Conservation (phyloP, 2,888 invertebrate genomes). For the Protodeltote pygarga region DNA sequence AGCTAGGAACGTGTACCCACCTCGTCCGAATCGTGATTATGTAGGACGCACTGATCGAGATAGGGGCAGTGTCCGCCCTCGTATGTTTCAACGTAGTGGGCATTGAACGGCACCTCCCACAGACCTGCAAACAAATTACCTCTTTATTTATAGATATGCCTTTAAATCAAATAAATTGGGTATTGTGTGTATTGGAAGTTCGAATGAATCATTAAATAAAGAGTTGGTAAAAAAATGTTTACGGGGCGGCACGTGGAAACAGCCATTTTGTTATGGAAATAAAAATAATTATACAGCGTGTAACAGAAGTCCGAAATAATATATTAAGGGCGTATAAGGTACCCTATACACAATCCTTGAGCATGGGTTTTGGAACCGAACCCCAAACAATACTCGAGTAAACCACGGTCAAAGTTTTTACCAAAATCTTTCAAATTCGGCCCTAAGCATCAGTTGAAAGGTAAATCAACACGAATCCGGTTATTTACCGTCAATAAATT, state of each 20-base stretch:
- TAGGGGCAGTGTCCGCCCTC: conserved; percentile 98
- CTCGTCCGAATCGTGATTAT: conserved; percentile 92
- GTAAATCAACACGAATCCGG: no score
- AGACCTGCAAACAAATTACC: conserved; percentile 85
- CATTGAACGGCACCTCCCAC: conserved; percentile 97
- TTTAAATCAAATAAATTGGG: conserved; percentile 19
- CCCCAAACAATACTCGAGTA: no score
- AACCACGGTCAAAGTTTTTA: no score
- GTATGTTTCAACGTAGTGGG: conserved; percentile 94
- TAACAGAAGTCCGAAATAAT: no score
- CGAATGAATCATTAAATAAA: conserved; percentile 13
- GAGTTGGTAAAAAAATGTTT: conserved; percentile 8
- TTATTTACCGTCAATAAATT: no score
- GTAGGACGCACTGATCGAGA: conserved; percentile 96
- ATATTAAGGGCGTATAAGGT: no score
- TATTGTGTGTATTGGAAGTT: background rate
- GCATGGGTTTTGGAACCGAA: no score
- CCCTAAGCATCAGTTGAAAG: no score
- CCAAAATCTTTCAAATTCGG: no score
- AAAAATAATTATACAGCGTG: background rate
- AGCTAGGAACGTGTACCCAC: no score
- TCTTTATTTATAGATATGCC: conserved; percentile 13
- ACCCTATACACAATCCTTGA: no score
- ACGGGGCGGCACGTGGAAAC: conserved; percentile 3
- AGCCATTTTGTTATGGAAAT: background rate